Conservation (phyloP, 2,113 vertebrate genomes). For the Platichthys flesus region DNA sequence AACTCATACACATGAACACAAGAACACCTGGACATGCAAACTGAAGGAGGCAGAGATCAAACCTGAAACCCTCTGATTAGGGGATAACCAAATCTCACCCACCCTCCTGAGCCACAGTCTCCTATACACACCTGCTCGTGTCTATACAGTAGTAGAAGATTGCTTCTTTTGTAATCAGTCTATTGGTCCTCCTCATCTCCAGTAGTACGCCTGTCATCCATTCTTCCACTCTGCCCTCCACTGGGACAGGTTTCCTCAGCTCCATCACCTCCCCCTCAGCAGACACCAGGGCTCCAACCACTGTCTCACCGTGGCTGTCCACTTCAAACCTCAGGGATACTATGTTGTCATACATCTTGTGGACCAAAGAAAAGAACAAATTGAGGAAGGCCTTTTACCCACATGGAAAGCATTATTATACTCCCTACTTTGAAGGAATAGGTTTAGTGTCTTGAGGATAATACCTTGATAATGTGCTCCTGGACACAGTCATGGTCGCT, state of each 20-base stretch:
- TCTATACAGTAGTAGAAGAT: constrained; percentile 90
- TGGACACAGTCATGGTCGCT: constrained; percentile 91
- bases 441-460: neutral
- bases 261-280: constrained; percentile 93
- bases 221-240: constrained; percentile 91
- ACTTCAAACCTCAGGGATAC: constrained; percentile 87
- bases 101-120: neutral
- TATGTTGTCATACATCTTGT: constrained; percentile 97
- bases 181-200: constrained; percentile 93
- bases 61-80: neutral
- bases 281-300: constrained; percentile 92
- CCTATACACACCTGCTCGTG: constrained; percentile 84
- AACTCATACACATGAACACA: neutral
- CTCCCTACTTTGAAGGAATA: neutral
- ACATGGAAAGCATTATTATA: neutral
- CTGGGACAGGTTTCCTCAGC: constrained; percentile 82
- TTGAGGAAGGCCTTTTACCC: neutral
- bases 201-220: constrained; percentile 92
- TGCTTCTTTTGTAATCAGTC: constrained; percentile 96
- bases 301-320: constrained; percentile 78
- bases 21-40: neutral
- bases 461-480: constrained; percentile 98
- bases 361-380: constrained; percentile 2
- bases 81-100: neutral
- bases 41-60: neutral